Conservation (phyloP, 2,113 vertebrate species). For the Isurus oxyrinchus region DNA sequence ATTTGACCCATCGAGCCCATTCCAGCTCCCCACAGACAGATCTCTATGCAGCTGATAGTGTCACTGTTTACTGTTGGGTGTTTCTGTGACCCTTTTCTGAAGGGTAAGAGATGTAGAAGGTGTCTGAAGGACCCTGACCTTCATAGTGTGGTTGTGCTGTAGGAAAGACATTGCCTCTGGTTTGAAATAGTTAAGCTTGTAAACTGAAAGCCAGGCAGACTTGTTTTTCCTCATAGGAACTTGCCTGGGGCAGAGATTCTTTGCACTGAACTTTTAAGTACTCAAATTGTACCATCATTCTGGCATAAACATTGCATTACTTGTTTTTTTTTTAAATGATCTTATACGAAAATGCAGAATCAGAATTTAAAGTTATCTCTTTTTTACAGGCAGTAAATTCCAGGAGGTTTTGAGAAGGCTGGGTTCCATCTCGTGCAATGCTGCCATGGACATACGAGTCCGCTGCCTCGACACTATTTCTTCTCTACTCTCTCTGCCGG, state of each 20-base stretch:
- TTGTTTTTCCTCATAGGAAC: not conserved
- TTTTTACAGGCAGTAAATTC: constrained; percentile 61
- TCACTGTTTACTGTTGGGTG: too few species aligned
- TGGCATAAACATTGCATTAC: not conserved
- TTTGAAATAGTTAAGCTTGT: not conserved
- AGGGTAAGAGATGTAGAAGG: too few species aligned
- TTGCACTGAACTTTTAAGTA: too few species aligned
- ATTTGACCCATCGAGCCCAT: too few species aligned
- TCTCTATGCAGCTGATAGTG: too few species aligned
- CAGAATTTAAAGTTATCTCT: not conserved
- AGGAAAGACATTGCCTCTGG: not conserved
- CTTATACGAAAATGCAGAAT: not conserved
- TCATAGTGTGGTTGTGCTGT: not conserved
- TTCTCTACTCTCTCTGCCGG: constrained; percentile 74
- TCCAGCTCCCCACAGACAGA: too few species aligned
- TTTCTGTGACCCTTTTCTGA: too few species aligned
- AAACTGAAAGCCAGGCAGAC: too few species aligned
- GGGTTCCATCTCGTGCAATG: constrained; percentile 69
- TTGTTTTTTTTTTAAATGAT: not conserved
- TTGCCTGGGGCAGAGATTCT: not conserved
- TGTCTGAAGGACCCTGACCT: not conserved
- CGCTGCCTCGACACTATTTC: constrained; percentile 82
- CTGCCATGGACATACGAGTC: constrained; percentile 70
- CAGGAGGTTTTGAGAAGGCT: constrained; percentile 64
- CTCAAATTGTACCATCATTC: not conserved